Base-by-base conservation (phyloP, 2,797 vertebrate genomes). In the Cyclura pinguis region DNA sequence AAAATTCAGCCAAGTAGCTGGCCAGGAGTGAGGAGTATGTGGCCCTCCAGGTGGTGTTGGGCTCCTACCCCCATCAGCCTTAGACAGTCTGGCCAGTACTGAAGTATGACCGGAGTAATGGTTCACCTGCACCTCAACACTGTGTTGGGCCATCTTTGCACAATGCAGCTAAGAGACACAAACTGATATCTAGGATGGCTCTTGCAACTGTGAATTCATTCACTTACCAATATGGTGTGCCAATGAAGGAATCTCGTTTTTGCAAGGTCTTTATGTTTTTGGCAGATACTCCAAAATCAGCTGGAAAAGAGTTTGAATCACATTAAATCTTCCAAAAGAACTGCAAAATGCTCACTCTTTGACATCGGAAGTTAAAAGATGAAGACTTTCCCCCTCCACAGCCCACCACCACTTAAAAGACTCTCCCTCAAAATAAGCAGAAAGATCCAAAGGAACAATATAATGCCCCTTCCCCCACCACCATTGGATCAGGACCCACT, bases 191-290 rank as follows among this genome's bases (percentile, higher is more conserved):
- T 69, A 13, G 67, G 12, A 10, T 32, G 29, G 67, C 10, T 29
- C 29, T 27, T 69, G 29, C 29, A 32, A 42, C 6, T 85, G 32
- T 22, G 18, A 77, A 27, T 47, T 84, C 24, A 80, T 29, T 84
- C 47, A 97, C 98, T 98, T 95, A 99, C 99, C 99, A 99, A 96
- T 99, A 99, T 1, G 99, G 99, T 0, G 99, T 99, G 59, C 99
- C 99, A 8, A 99, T 99, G 96, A 99, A 99, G 84, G 99, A 98
- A 96, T 99, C 98, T 96, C 99, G 97, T 94, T 98, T 98, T 95
- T 99, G 99, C 90, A 99, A 92, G 29, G 99, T 99, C 96, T 98
- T 99, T 94, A 97, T 97, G 95, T 99, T 99, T 97, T 98, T 99
- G 89, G 99, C 99, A 89, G 99, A 99, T 47, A 99, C 99, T 0